phyloP scores from a whole-genome alignment of 1,140 invertebrate genomes.

The Saccostrea glomerata region DNA sequence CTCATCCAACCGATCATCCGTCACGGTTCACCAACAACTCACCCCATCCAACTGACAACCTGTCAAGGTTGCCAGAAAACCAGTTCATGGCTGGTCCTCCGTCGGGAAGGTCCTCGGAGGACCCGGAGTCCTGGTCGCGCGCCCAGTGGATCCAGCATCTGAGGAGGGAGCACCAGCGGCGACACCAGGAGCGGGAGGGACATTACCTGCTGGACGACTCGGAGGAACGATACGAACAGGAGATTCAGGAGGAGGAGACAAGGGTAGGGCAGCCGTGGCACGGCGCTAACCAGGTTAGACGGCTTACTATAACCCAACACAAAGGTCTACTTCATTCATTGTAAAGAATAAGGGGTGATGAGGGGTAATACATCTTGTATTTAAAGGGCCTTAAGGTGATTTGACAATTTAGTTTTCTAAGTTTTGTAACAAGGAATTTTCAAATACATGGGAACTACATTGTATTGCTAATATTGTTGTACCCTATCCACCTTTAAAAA shows the following conservation, averaged over 20 bases:
- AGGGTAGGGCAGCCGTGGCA: constrained; percentile 28
- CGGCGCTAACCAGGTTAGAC: constrained; percentile 6
- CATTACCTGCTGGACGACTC: constrained; percentile 69
- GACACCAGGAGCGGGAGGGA: constrained; percentile 81
- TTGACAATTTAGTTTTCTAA: too few relatives aligned
- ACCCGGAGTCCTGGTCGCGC: constrained; percentile 65
- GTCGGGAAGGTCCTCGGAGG: neutral
- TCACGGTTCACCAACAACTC: neutral
- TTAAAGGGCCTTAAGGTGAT: too few relatives aligned
- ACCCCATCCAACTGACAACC: neutral
- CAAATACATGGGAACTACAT: too few relatives aligned
- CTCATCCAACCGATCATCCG: neutral
- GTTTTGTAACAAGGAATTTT: too few relatives aligned
- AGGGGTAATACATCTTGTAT: too few relatives aligned
- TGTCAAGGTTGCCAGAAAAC: neutral
- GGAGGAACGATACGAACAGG: constrained; percentile 81
- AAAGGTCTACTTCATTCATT: neutral
- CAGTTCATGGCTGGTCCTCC: neutral
- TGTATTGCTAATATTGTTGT: too few relatives aligned
- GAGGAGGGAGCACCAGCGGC: constrained; percentile 81
- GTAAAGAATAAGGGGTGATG: neutral
- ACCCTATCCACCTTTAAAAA: too few relatives aligned
- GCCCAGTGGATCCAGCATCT: constrained; percentile 82
- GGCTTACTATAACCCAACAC: neutral
- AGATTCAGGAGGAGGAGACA: constrained; percentile 62